Conservation (phyloP, 1,140 invertebrate species). For the Aphis craccivora region DNA sequence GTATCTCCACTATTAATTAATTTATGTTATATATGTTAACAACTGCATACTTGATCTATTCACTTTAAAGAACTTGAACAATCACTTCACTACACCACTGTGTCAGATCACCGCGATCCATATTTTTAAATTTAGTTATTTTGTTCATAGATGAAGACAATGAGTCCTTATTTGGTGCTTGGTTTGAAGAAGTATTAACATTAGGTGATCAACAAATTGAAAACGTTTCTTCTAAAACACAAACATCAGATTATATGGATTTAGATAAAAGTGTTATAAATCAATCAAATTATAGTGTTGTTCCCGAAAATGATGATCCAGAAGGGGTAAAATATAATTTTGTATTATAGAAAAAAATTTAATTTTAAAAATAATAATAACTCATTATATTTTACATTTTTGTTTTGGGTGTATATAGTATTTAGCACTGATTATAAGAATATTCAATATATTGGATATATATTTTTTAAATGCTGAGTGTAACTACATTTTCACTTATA, state of each 20-base stretch:
- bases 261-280: conserved; percentile 57
- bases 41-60: background rate
- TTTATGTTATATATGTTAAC: background rate
- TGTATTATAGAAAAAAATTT: conserved; percentile 27
- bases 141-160: conserved; percentile 75
- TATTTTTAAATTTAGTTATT: conserved; percentile 10
- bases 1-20: background rate
- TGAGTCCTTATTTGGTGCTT: conserved; percentile 88
- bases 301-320: conserved; percentile 89
- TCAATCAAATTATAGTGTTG: conserved; percentile 32
- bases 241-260: conserved; percentile 59
- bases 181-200: conserved; percentile 90
- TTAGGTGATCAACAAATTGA: conserved; percentile 56
- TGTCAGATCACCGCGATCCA: background rate
- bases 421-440: conserved; percentile 79
- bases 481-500: conserved; percentile 68
- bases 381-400: conserved; percentile 49
- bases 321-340: conserved; percentile 74
- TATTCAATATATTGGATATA: conserved; percentile 77
- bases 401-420: conserved; percentile 69
- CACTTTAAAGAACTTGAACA: background rate
- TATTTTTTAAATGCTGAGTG: conserved; percentile 74
- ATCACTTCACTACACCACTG: background rate
- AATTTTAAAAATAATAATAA: conserved; percentile 36
- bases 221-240: conserved; percentile 60